Conservation (phyloP, 2,888 invertebrate genomes). For the Camptogramma bilineatum region DNA sequence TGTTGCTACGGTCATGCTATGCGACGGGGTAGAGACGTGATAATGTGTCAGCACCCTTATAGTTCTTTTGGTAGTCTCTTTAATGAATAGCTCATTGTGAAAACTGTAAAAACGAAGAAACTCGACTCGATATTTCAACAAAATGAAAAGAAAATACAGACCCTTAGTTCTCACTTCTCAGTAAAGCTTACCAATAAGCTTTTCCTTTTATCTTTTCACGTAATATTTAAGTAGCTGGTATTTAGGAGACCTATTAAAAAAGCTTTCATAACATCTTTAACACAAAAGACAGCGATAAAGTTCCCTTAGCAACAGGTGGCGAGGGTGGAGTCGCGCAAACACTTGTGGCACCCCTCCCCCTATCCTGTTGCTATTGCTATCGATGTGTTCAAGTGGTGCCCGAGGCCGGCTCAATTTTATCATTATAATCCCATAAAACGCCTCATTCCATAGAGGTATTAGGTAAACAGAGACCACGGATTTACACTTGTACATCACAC, state of each 20-base stretch:
- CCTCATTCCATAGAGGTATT: not conserved
- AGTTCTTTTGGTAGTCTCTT: no score
- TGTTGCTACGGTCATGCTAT: no score
- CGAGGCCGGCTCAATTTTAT: not conserved
- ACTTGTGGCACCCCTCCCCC: conserved; percentile 30
- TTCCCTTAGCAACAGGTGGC: conserved; percentile 43
- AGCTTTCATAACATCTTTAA: conserved; percentile 25
- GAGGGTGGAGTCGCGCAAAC: conserved; percentile 32
- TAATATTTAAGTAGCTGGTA: conserved; percentile 10
- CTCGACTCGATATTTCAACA: not conserved
- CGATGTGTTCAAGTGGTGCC: conserved; percentile 24
- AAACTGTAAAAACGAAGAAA: no score
- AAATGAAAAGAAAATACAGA: not conserved
- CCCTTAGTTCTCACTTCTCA: no score
- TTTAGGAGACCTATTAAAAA: conserved; percentile 14
- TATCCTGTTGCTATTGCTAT: conserved; percentile 25
- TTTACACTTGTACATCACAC: no score
- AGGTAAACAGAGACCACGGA: no score
- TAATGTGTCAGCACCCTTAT: no score
- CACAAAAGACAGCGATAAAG: conserved; percentile 28
- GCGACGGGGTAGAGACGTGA: no score
- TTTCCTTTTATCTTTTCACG: conserved; percentile 10
- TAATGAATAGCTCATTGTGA: no score
- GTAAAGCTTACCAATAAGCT: conserved; percentile 14
- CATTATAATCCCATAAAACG: not conserved